Conservation (phyloP, 1,140 invertebrate genomes). For the Hermatobates lingyangjiaoensis region DNA sequence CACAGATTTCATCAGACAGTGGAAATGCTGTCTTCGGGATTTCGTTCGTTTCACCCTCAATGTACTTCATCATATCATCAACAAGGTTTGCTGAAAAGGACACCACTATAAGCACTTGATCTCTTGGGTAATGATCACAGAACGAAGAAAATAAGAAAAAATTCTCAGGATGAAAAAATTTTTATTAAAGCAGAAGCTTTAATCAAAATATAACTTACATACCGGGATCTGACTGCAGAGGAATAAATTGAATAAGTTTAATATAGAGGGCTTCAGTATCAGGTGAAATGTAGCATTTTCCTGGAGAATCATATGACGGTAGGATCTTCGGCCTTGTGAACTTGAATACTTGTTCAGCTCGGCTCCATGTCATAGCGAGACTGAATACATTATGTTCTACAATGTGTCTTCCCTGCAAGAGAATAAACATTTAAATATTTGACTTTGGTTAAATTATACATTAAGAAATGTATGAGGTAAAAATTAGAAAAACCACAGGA, state of each 20-base stretch:
- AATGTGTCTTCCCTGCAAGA: slow-evolving; percentile 32
- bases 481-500: no score
- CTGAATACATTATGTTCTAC: slow-evolving; percentile 57
- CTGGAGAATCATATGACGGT: slow-evolving; percentile 67
- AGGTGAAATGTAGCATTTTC: slow-evolving; percentile 43
- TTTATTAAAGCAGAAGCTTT: neutral
- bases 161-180: neutral
- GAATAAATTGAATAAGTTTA: slow-evolving; percentile 51
- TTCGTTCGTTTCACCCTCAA: slow-evolving; percentile 35
- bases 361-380: slow-evolving; percentile 55
- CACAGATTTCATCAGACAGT: slow-evolving; percentile 34
- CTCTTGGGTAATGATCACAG: neutral
- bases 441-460: no score
- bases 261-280: slow-evolving; percentile 61
- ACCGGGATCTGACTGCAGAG: slow-evolving; percentile 38
- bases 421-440: neutral
- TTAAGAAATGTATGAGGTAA: no score
- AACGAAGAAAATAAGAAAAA: neutral
- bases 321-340: slow-evolving; percentile 61
- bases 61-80: slow-evolving; percentile 40
- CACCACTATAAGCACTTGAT: neutral
- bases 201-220: slow-evolving; percentile 3
- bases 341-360: slow-evolving; percentile 56
- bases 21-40: slow-evolving; percentile 29
- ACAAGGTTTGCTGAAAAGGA: slow-evolving; percentile 5